phyloP scores from a whole-genome alignment of 2,888 invertebrate species.

The Polyommatus icarus region DNA sequence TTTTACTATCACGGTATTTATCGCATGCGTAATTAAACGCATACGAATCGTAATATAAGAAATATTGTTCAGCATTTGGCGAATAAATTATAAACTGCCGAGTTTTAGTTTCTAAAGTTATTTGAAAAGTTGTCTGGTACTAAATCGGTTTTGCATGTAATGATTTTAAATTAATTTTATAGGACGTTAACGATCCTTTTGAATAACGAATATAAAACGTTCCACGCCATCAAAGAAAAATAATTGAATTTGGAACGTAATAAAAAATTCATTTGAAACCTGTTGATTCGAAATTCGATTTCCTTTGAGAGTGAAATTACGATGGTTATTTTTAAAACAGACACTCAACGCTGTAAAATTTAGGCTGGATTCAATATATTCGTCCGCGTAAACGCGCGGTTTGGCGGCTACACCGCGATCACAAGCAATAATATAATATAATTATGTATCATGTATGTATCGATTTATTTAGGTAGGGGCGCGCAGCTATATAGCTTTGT shows the following conservation, averaged over 20 bases:
- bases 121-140: neutral
- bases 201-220: constrained; percentile 6
- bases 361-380: too few relatives aligned
- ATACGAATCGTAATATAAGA: too few relatives aligned
- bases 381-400: too few relatives aligned
- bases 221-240: constrained; percentile 12
- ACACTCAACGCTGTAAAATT: neutral
- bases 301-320: constrained; percentile 2
- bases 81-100: neutral
- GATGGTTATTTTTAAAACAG: neutral
- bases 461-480: too few relatives aligned
- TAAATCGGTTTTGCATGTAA: neutral
- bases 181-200: neutral
- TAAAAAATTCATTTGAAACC: constrained; percentile 14
- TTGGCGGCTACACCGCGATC: too few relatives aligned
- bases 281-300: constrained; percentile 16
- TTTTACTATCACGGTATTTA: too few relatives aligned
- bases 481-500: too few relatives aligned
- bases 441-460: too few relatives aligned
- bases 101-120: neutral
- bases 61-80: too few relatives aligned
- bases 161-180: neutral
- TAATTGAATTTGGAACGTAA: constrained; percentile 13
- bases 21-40: too few relatives aligned
- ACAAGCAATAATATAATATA: too few relatives aligned